Base-by-base conservation (phyloP, 2,113 vertebrate species). In the Terrapene triunguis region DNA sequence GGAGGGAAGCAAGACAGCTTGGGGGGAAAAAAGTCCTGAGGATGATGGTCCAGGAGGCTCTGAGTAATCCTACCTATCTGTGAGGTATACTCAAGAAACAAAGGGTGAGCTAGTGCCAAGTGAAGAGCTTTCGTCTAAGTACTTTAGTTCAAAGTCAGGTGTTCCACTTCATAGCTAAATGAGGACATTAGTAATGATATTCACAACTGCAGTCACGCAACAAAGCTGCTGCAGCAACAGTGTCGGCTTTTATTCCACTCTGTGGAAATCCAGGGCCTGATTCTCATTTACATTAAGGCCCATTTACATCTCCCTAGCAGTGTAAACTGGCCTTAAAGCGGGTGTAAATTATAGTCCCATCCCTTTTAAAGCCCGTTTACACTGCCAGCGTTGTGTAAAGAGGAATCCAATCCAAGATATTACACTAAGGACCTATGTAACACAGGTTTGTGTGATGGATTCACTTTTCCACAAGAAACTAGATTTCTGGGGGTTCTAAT, bases 61-160 rank as follows among this genome's bases (percentile, higher is more conserved):
- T 1, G 89, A 94, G 95, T 97, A 89, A 12, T n/a, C 55, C 94
- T 95, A 90, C 89, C 14, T 24, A 59, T 85, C 89, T 74, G 89
- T 48, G 84, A 98, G 87, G 53, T 87, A 87, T 79, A 65, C 78
- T n/a, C 88, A 76, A 42, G 94, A 90, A 97, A 96, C 89, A 86
- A 96, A 97, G 91, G 0, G 24, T 96, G 86, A 80, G 82, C 32
- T 54, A 74, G 42, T 55, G 59, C 47, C 59, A 57, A 80, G 80
- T 17, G 53, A 85, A 93, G 93, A 85, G 65, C 80, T 80, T 93
- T 59, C 90, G 51, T 85, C 90, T 80, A 84, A 84, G 29, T 47
- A 32, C 69, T 48, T 48, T 12, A 27, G 69, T 78, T 78, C 95
- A 87, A 42, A 42, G 82, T 91, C 54, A 47, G 57, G 35, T 0